phyloP scores from a whole-genome alignment of 2,888 invertebrate genomes.

The Ichneumon xanthorius region DNA sequence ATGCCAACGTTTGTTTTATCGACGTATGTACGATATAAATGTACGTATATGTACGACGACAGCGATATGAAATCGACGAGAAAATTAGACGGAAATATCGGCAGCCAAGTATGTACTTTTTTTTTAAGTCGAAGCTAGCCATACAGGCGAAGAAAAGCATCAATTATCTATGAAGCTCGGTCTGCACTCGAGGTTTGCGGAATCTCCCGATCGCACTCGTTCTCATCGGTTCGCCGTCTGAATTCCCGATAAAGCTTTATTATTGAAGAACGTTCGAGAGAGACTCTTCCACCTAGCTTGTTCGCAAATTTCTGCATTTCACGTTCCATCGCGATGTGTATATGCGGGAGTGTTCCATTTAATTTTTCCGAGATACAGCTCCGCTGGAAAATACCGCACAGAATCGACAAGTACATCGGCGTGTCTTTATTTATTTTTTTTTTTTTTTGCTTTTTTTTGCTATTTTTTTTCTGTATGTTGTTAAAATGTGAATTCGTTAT shows the following conservation, averaged over 20 bases:
- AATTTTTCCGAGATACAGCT: neutral
- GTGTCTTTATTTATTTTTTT: neutral
- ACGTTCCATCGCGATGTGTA: neutral
- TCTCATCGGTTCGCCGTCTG: slow-evolving; percentile 12
- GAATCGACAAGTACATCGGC: slow-evolving; percentile 5
- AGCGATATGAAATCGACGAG: slow-evolving; percentile 3
- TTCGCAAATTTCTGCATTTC: slow-evolving; percentile 29
- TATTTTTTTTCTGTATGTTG: neutral
- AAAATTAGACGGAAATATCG: slow-evolving; percentile 14
- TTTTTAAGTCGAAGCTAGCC: neutral
- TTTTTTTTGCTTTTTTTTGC: neutral
- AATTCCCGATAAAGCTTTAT: slow-evolving; percentile 30
- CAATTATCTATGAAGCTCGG: slow-evolving; percentile 46
- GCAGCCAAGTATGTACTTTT: slow-evolving; percentile 5
- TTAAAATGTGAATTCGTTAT: neutral
- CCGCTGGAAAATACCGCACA: neutral
- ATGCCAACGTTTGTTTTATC: neutral
- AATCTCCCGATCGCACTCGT: slow-evolving; percentile 16
- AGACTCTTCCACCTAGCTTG: slow-evolving; percentile 12
- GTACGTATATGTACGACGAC: neutral
- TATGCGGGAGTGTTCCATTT: slow-evolving; percentile 7
- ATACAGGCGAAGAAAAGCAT: slow-evolving; percentile 12
- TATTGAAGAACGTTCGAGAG: slow-evolving; percentile 40
- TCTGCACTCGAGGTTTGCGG: slow-evolving; percentile 36
- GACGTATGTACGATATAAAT: neutral